A percentile compares a stretch with the other conserved stretches of the same genome.
Conservation (phyloP, 2,888 invertebrate species). For the Unio delphinus region DNA sequence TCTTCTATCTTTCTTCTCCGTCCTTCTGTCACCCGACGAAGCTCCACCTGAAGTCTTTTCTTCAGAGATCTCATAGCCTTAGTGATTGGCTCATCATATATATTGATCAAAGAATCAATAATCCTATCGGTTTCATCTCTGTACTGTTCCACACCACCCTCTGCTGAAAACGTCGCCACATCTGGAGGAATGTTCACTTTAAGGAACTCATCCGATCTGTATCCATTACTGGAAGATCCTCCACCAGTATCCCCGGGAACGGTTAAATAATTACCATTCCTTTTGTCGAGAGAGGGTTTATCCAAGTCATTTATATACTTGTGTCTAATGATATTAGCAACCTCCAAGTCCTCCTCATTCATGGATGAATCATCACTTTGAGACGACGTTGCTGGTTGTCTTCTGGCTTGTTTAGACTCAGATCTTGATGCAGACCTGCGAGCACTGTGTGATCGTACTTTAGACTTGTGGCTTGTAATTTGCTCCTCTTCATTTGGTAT, state of each 20-base stretch:
- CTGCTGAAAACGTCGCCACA: slow-evolving; percentile 18
- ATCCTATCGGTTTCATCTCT: slow-evolving; percentile 62
- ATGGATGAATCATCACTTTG: slow-evolving; percentile 56
- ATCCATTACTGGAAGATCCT: slow-evolving; percentile 19
- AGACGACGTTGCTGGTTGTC: slow-evolving; percentile 38
- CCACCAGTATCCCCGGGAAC: slow-evolving; percentile 16
- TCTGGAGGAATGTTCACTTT: slow-evolving; percentile 47
- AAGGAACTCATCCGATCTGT: slow-evolving; percentile 34
- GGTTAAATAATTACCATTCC: slow-evolving; percentile 46
- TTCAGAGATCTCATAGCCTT: slow-evolving; percentile 68
- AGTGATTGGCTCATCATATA: slow-evolving; percentile 67
- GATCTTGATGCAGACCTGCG: slow-evolving; percentile 28
- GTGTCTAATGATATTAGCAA: slow-evolving; percentile 49
- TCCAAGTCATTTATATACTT: slow-evolving; percentile 43
- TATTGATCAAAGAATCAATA: slow-evolving; percentile 62
- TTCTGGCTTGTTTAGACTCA: slow-evolving; percentile 18
- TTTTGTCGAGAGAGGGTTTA: slow-evolving; percentile 45
- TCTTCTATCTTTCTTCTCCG: slow-evolving; percentile 71
- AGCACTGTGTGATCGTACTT: slow-evolving; percentile 26
- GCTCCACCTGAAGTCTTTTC: slow-evolving; percentile 72
- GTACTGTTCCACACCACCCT: slow-evolving; percentile 34
- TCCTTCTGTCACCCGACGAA: slow-evolving; percentile 71
- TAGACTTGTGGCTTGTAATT: slow-evolving; percentile 26
- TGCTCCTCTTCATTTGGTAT: slow-evolving; percentile 59
- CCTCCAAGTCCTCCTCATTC: slow-evolving; percentile 62